Base-by-base conservation (phyloP, 1,140 invertebrate genomes). In the Pomacea maculata region DNA sequence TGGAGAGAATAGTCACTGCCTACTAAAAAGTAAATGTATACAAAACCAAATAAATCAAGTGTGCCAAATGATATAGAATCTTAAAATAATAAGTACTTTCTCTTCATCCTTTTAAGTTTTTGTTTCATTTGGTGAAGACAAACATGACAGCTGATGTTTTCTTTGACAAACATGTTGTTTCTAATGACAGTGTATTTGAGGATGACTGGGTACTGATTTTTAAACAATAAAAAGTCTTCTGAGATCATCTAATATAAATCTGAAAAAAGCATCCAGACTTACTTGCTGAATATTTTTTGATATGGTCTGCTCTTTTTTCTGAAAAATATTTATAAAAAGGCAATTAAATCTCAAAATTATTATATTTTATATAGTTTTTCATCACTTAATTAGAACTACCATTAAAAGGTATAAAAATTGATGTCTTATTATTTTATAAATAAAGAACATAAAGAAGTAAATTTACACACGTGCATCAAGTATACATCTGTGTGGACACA, bases 231-330 rank as follows among this genome's bases (percentile, higher is more conserved):
- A 70, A 21, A 15, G 6, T 29, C 7, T 12, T 70, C 12, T 21
- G 68, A 70, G 4, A 12, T 21, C 12, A 45, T 21, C 12, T 15
- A 70, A 70, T 70, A 12, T 14, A 19, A 45, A 19, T 29, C 12
- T 68, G 63, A 15, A 54, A 78, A 57, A 78, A 54, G 9, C 19
- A n/a, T 7, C 68, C n/a, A 76, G 34, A 80, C 73, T 80, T 81
- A 83, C 83, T 57, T 55, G 54, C 54, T 25, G 83, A 83, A 15
- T 81, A 57, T n/a, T 61, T 25, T 12, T 79, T 75, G 12, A 81
- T 25, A 19, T 75, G 34, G 12, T 63, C 70, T 55, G 67, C 79
- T 70, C 61, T 79, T 70, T 75, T 83, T 61, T 81, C 83, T 83
- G 77, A 54, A 79, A 45, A 80, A 80, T 52, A 10, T 64, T 52